phyloP scores from a whole-genome alignment of 2,113 vertebrate genomes.

The Equus przewalskii region DNA sequence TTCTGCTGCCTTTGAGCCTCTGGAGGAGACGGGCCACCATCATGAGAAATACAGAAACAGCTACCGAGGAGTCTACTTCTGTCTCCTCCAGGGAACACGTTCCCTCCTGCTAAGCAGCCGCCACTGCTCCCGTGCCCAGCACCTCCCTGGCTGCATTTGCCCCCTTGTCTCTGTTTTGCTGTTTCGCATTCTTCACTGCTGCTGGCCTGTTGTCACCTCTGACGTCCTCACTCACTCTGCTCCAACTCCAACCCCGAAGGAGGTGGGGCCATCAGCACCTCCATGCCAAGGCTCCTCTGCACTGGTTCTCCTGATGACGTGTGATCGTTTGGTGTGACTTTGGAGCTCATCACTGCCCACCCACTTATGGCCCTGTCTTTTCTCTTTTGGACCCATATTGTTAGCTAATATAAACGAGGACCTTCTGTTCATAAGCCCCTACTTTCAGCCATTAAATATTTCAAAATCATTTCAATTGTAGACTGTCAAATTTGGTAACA shows the following conservation, averaged over 20 bases:
- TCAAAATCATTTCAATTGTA: neutral
- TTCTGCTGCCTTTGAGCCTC: neutral
- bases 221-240: neutral
- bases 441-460: neutral
- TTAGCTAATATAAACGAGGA: neutral
- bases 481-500: neutral
- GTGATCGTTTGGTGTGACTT: neutral
- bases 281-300: neutral
- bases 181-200: neutral
- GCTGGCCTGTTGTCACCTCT: neutral
- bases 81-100: neutral
- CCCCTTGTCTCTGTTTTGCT: neutral
- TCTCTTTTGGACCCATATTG: neutral
- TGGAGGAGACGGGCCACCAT: neutral
- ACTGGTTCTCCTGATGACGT: neutral
- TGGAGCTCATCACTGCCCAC: neutral
- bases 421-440: neutral
- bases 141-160: neutral
- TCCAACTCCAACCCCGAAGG: neutral
- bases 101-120: neutral
- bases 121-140: fast-evolving
- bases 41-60: neutral
- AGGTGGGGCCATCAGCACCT: neutral
- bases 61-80: neutral
- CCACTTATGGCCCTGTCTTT: neutral